Evolutionary conservation across 92 coral and sea anemone species (phyloP).

Genomic region (Diadumene lineata): DNA sequence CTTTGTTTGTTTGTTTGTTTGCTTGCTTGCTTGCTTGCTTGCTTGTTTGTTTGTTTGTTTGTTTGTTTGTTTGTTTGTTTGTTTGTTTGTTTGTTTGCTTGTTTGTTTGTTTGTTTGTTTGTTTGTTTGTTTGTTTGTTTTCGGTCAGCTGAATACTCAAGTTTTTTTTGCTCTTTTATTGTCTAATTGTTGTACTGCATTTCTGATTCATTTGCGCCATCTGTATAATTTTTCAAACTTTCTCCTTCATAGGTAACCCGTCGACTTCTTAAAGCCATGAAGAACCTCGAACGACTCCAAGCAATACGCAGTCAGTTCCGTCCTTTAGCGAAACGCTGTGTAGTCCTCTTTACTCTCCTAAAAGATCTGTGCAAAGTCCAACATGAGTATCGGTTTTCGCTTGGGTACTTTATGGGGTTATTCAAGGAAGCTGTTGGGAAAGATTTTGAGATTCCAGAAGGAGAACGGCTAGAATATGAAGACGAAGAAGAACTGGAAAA

Average conservation of each 20-base stretch:
- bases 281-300: slow-evolving; percentile 77
- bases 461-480: slow-evolving; percentile 67
- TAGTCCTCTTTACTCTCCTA: slow-evolving; percentile 76
- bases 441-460: slow-evolving; percentile 46
- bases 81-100: background rate
- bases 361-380: slow-evolving; percentile 78
- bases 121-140: background rate
- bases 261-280: slow-evolving; percentile 75
- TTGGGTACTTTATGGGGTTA: slow-evolving; percentile 77
- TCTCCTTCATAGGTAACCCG: slow-evolving; percentile 57
- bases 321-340: slow-evolving; percentile 82
- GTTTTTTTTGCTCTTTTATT: background rate
- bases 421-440: slow-evolving; percentile 83
- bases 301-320: slow-evolving; percentile 72
- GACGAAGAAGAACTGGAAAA: slow-evolving; percentile 54
- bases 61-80: background rate
- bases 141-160: background rate
- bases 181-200: background rate
- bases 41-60: background rate
- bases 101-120: background rate
- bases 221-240: background rate
- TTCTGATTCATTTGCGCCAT: background rate
- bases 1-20: background rate
- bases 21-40: background rate
- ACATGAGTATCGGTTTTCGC: slow-evolving; percentile 94